Conservation (phyloP, 2,113 vertebrate species). For the Macrotis lagotis region DNA sequence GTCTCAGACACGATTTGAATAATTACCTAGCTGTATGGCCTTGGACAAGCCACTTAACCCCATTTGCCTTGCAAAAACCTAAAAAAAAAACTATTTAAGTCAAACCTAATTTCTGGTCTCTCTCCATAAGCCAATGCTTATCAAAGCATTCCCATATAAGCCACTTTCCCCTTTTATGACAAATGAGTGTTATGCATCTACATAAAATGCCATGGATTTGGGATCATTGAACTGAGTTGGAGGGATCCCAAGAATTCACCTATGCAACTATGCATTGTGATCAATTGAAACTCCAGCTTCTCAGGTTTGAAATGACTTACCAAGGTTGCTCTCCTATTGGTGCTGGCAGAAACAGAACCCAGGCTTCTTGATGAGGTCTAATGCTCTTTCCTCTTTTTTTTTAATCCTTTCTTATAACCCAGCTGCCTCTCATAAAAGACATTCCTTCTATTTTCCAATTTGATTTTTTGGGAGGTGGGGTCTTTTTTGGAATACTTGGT, state of each 20-base stretch:
- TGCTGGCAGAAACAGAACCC: neutral
- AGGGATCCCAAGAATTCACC: neutral
- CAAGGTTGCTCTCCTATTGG: neutral
- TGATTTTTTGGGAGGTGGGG: neutral
- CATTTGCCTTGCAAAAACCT: too few species aligned
- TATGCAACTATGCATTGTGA: neutral
- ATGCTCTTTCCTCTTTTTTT: neutral
- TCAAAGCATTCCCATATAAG: neutral
- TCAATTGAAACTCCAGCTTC: neutral
- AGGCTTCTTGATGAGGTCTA: neutral
- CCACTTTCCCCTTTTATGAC: neutral
- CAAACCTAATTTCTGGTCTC: conserved; percentile 23
- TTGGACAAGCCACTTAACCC: too few species aligned
- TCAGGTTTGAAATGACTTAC: neutral
- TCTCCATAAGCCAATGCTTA: conserved; percentile 26
- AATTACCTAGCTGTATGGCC: too few species aligned
- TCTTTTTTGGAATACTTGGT: conserved; percentile 7
- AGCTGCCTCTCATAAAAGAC: neutral
- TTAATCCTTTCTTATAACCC: neutral
- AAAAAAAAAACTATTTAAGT: conserved; percentile 33
- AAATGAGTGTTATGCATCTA: neutral
- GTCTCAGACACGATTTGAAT: too few species aligned
- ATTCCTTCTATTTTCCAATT: neutral
- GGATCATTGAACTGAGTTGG: neutral
- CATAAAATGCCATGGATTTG: neutral